Base-by-base conservation (phyloP, 2,113 vertebrate genomes). In the Redunca redunca region DNA sequence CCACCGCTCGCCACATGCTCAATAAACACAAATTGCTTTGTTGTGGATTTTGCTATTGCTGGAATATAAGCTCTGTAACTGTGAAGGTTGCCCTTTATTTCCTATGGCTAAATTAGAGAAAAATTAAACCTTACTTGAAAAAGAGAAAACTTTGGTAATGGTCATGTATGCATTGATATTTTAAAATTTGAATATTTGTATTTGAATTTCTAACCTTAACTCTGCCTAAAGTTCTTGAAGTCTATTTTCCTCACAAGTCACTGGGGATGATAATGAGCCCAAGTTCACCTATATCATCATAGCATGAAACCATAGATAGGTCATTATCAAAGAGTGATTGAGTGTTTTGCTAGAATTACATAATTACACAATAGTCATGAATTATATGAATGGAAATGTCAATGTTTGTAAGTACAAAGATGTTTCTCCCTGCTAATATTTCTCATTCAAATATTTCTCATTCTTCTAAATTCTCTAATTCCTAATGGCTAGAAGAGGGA, bases 131-230 rank as follows among this genome's bases (percentile, higher is more conserved):
- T 91, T 16, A 36, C 58, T 30, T 62, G 83, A 58, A 16, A 60
- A 83, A 33, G 55, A 12, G 53, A 43, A 74, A 57, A 48, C 33
- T 62, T 55, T 62, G 52, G 62, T 46, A 62, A n/a, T 78, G 19
- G 19, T 43, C 53, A n/a, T 77, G 50, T 84, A 30, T 13, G 21
- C 16, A 71, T 60, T 7, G 33, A 46, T 83, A 8, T 55, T 92
- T 83, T 84, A 16, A 77, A 92, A 64, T 46, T 64, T 88, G 78
- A 92, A 17, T 78, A 48, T 48, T 94, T 91, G 86, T 28, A 60
- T 87, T 92, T 26, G 62, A 88, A 77, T 92, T 62, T 53, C 46
- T 94, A 36, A 60, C n/a, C 23, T 52, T 40, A 77, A 36, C 19
- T 46, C 30, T 84, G 11, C 19, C 60, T 82, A 3, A 30, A n/a